Conservation (phyloP, 2,888 invertebrate genomes). For the Icerya purchasi region DNA sequence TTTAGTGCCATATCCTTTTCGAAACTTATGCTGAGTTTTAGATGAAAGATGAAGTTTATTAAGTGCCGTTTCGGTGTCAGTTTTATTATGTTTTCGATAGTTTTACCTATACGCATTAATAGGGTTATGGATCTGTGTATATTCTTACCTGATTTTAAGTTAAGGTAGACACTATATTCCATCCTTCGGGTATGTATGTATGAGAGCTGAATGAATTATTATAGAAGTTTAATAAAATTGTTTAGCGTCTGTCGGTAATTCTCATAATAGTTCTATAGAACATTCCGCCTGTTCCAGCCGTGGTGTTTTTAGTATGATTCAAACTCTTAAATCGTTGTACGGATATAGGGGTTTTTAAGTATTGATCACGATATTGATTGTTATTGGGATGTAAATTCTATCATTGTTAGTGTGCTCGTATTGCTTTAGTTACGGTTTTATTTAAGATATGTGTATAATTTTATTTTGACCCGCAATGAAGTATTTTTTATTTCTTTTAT, state of each 20-base stretch:
- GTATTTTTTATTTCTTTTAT: background rate
- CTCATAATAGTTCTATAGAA: background rate
- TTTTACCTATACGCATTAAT: background rate
- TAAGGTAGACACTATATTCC: background rate
- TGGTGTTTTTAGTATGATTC: background rate
- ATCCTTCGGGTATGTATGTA: background rate
- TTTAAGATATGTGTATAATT: background rate
- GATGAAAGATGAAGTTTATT: background rate
- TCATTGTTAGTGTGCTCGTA: background rate
- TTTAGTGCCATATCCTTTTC: background rate
- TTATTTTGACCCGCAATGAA: background rate
- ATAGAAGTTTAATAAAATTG: background rate
- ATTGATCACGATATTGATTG: background rate
- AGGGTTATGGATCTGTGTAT: background rate
- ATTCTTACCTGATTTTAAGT: background rate
- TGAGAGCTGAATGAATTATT: background rate
- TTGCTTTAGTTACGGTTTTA: background rate
- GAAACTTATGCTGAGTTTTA: background rate
- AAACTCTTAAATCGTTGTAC: no score
- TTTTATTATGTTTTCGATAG: background rate
- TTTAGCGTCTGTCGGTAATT: background rate
- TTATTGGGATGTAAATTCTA: background rate
- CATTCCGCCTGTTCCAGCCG: background rate
- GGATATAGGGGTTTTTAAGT: no score
- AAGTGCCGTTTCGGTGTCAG: background rate